Evolutionary conservation across 2,797 vertebrate genomes (phyloP).

Genomic region (Phyllotis vaccarum): DNA sequence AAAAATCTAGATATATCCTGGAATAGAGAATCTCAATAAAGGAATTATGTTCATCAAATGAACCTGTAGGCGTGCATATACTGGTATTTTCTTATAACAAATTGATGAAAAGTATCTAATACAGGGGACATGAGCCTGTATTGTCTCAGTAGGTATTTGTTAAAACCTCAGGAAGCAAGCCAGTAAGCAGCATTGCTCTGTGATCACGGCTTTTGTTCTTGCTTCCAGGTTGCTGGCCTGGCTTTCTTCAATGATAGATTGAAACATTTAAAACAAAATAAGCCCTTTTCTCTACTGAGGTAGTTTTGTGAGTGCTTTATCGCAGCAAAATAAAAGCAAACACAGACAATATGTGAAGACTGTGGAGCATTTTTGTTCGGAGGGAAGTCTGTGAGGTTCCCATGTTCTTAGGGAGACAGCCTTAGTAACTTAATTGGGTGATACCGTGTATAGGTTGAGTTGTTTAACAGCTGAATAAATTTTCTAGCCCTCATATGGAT

Average conservation of each 20-base stretch:
- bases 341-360: not conserved
- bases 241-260: not conserved
- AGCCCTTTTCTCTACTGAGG: not conserved
- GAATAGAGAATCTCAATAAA: not conserved
- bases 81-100: not conserved
- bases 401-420: not conserved
- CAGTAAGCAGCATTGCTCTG: not conserved
- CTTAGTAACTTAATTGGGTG: not conserved
- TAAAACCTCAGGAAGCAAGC: not conserved
- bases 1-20: not conserved
- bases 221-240: not conserved
- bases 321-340: not conserved
- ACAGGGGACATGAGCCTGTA: not conserved
- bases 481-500: not conserved
- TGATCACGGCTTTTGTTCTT: too few species aligned
- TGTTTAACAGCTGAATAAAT: slow-evolving; percentile 14
- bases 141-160: not conserved
- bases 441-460: not conserved
- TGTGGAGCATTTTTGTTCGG: not conserved
- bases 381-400: not conserved
- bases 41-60: not conserved
- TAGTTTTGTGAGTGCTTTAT: not conserved
- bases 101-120: not conserved
- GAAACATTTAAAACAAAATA: not conserved
- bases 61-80: not conserved